Evolutionary conservation across 2,113 vertebrate genomes (phyloP), one percentile per base, ranked within the genome.

Genomic region (Caranx ignobilis): DNA sequence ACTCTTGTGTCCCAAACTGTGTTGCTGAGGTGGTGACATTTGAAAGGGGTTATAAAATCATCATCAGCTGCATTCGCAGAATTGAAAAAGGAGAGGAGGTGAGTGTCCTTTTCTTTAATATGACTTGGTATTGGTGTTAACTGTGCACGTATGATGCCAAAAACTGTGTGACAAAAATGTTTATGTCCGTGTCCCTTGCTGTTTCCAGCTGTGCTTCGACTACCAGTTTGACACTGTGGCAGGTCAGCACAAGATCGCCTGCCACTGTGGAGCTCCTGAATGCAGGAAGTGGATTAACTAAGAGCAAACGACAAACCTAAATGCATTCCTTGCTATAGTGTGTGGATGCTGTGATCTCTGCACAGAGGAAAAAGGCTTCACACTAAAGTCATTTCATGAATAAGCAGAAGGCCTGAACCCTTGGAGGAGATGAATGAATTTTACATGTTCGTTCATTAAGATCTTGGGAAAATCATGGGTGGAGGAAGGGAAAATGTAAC

Each of bases 201-300:
- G 26, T 26, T 26, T 94, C 43, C 95, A 99, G 98, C 96, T 99
- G 72, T 98, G 97, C 93, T 99, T 99, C 0, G 97, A 99, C 93
- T 99, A 99, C 37, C 97, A 97, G 95, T 98, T 99, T 60, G 97
- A 97, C 93, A 94, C 96, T 48, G 95, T 95, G 87, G 95, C 97
- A 16, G 96, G 95, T 94, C 96, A 96, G 95, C 96, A 96, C 96
- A 98, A 98, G 95, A 97, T 97, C 48, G 95, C 97, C 31, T 99
- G 98, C 93, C 97, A 97, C 95, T 99, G 98, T 77, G 96, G 96
- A 75, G 96, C 97, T 67, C 95, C 97, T n/a, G 97, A 98, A 94
- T 99, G 98, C 96, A 96, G 97, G 75, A 99, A 99, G 93, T 99
- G 98, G 98, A 97, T 99, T 93, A 99, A 99, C 95, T 99, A 93